phyloP scores from a whole-genome alignment of 2,888 invertebrate genomes.

The Nephrotoma flavescens region DNA sequence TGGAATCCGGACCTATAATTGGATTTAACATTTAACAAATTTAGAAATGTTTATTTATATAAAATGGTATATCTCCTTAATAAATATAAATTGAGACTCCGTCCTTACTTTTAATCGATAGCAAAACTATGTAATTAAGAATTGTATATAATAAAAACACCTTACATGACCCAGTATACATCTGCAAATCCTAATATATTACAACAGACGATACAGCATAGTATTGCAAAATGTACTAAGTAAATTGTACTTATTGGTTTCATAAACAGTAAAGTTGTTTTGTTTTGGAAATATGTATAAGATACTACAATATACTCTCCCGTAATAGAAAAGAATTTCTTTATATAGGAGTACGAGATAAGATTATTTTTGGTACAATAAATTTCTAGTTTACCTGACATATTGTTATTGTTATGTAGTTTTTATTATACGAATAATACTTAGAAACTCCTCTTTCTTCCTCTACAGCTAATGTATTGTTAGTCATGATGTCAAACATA shows the following conservation, averaged over 20 bases:
- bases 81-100: too few species aligned
- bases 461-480: background rate
- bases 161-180: too few species aligned
- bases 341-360: background rate
- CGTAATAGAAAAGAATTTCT: background rate
- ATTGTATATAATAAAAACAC: too few species aligned
- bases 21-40: too few species aligned
- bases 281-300: background rate
- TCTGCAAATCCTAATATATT: too few species aligned
- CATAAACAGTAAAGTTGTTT: background rate
- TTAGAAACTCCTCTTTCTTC: background rate
- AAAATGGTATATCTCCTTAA: too few species aligned
- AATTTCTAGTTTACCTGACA: background rate
- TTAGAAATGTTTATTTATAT: too few species aligned
- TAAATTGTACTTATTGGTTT: background rate
- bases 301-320: background rate
- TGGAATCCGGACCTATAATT: too few species aligned
- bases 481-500: background rate
- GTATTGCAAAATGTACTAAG: background rate
- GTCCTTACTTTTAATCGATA: too few species aligned
- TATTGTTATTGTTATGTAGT: background rate
- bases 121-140: too few species aligned
- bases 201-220: too few species aligned
- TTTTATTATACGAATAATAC: too few species aligned
- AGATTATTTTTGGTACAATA: background rate